Conservation (phyloP, 2,888 invertebrate genomes). For the Tachystola acroxantha region DNA sequence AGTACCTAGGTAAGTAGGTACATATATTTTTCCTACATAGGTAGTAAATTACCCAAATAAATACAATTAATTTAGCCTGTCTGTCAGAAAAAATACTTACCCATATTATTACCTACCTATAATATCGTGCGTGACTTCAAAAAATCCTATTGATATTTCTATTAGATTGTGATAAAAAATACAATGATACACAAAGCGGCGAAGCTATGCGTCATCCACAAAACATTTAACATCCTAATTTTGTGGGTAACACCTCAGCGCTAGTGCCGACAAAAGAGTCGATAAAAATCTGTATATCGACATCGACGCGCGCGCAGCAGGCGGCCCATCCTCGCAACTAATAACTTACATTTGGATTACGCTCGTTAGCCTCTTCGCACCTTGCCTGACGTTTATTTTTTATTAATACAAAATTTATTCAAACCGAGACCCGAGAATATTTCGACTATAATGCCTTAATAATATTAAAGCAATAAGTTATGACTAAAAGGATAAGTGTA, state of each 20-base stretch:
- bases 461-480: conserved; percentile 67
- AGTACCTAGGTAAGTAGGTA: too few relatives aligned
- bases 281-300: conserved; percentile 66
- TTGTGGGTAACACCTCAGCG: conserved; percentile 71
- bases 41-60: too few relatives aligned
- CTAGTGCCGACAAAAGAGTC: conserved; percentile 71
- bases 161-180: conserved; percentile 41
- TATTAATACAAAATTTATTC: conserved; percentile 73
- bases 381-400: conserved; percentile 68
- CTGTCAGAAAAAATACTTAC: too few relatives aligned
- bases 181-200: conserved; percentile 35
- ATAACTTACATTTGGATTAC: conserved; percentile 75
- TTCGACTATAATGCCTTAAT: conserved; percentile 65
- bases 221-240: conserved; percentile 74
- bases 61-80: too few relatives aligned
- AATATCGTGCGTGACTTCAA: conserved; percentile 8
- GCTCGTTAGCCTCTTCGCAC: conserved; percentile 76
- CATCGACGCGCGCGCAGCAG: conserved; percentile 54
- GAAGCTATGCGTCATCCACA: conserved; percentile 68
- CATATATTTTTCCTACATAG: too few relatives aligned
- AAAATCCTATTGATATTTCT: conserved; percentile 63
- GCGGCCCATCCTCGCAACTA: conserved; percentile 54
- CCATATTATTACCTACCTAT: too few relatives aligned
- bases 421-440: conserved; percentile 55
- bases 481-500: conserved; percentile 55